Percentiles rank a stretch among this genome's conserved stretches.
Evolutionary conservation across 1,140 invertebrate species (phyloP).

Genomic region (Gerris buenoi): DNA sequence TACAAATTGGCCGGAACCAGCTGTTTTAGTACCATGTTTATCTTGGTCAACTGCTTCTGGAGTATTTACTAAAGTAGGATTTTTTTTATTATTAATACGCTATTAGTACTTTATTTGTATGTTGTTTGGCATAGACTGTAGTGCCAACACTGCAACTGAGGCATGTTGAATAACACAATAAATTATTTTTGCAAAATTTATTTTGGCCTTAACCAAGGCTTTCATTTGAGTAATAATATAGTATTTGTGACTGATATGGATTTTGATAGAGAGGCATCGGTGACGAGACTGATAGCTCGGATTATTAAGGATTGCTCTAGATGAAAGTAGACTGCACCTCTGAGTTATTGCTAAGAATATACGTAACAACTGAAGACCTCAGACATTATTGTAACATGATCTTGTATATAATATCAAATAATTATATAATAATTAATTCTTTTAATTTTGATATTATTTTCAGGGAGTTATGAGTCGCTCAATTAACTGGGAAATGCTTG

Average conservation of each 20-base stretch:
- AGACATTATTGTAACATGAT: too few species aligned
- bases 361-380: too few species aligned
- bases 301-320: too few species aligned
- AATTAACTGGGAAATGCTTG: conserved; percentile 82
- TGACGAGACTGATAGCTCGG: too few species aligned
- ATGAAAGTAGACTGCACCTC: too few species aligned
- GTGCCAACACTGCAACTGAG: too few species aligned
- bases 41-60: conserved; percentile 93
- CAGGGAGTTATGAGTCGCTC: conserved; percentile 88
- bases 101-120: background rate
- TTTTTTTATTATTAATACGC: background rate
- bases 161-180: background rate
- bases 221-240: too few species aligned
- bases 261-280: too few species aligned
- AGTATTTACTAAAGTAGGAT: conserved; percentile 76
- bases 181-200: too few species aligned
- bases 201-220: background rate
- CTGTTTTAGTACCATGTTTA: conserved; percentile 83
- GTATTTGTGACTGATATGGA: too few species aligned
- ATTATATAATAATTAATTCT: too few species aligned
- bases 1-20: conserved; percentile 82
- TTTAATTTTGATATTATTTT: conserved; percentile 3
- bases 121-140: background rate
- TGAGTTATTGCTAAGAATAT: too few species aligned
- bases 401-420: background rate